Conservation (phyloP, 2,888 invertebrate species). For the Eupsilia transversa region DNA sequence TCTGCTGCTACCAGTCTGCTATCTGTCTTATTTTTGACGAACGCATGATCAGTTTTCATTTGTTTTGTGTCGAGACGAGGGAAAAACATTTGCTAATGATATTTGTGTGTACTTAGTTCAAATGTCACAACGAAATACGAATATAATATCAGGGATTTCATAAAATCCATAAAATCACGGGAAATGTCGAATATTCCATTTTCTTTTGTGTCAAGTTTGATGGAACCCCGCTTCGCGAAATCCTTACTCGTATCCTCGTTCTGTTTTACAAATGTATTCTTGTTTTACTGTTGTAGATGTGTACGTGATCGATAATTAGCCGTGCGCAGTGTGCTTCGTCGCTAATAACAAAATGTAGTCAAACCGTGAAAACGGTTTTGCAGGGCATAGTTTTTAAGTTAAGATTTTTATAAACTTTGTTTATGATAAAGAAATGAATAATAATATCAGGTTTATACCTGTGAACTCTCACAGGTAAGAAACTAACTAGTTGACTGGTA, state of each 20-base stretch:
- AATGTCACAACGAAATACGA: neutral
- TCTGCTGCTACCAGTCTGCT: neutral
- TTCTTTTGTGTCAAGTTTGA: slow-evolving; percentile 3
- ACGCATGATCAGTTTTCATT: neutral
- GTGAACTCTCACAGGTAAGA: too few relatives aligned
- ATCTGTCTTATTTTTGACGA: neutral
- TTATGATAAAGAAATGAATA: too few relatives aligned
- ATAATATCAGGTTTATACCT: too few relatives aligned
- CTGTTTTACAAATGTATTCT: neutral
- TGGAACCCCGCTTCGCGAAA: neutral
- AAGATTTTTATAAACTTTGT: too few relatives aligned
- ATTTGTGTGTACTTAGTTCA: slow-evolving; percentile 3
- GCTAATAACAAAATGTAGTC: neutral
- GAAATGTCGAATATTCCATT: neutral
- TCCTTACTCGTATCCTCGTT: neutral
- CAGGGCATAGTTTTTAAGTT: too few relatives aligned
- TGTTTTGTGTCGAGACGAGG: neutral
- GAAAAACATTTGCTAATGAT: neutral
- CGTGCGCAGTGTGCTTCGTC: neutral
- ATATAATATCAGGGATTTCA: neutral
- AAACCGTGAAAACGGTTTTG: too few relatives aligned
- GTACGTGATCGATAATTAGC: neutral
- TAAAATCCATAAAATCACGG: neutral
- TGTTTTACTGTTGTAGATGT: neutral
- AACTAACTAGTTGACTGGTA: too few relatives aligned